Base-by-base conservation (phyloP, 2,113 vertebrate species). In the Fulica atra region DNA sequence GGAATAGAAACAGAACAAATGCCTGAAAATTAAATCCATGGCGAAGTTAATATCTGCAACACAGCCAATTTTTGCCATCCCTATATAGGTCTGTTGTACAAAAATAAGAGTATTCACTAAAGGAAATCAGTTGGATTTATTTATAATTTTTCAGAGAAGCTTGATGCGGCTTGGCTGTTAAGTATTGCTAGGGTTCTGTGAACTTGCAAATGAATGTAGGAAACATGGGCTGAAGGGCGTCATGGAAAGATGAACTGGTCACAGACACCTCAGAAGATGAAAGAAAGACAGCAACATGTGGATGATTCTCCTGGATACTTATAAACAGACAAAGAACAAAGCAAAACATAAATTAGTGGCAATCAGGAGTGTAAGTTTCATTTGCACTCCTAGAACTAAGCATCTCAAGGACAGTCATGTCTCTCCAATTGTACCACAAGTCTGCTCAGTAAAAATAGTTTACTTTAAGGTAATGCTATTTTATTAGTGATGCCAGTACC, bases 231-330 rank as follows among this genome's bases (percentile, higher is more conserved):
- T 97, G 95, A 97, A 98, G 90, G 59, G 73, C 0, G 20, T 85
- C 86, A 95, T 88, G 63, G 76, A 89, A 94, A 88, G 96, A 97
- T 86, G 97, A 98, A 98, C 96, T 71, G 94, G 84, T 88, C 95
- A 92, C 86, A 95, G 95, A 97, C 96, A 98, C 95, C 95, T 90
- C 63, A 21, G 84, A 86, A 97, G 94, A 90, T 86, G 84, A 93
- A 96, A 96, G 96, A 88, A 93, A 96, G 93, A 88, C 13, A 88
- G 33, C 14, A 80, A 77, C 79, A 70, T 57, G 50, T 86, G 82
- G 48, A 84, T 91, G 80, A 36, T 8, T 74, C 59, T 92, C 73
- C 90, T 91, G 85, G 78, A 80, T 93, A 6, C 40, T 81, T 63
- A 81, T 29, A 83, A 69, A 71, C 26, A 94, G 93, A 93, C 86